A percentile compares a stretch with the other conserved stretches of the same genome.
Conservation (phyloP, 2,113 vertebrate genomes). For the Prunella fulvescens region DNA sequence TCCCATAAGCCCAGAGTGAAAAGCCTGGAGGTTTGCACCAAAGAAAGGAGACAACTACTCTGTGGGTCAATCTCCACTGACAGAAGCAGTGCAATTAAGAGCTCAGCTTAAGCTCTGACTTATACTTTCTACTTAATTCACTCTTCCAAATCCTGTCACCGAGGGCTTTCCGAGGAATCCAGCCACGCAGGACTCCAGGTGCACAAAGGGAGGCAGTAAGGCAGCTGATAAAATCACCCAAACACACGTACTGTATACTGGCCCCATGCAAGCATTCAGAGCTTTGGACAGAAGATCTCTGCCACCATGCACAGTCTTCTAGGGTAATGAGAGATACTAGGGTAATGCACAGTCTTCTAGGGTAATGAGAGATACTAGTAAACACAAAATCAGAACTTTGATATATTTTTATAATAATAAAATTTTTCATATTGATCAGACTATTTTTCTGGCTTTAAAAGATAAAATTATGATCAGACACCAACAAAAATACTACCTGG, state of each 20-base stretch:
- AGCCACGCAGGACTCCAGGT: neutral
- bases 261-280: neutral
- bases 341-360: neutral
- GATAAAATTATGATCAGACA: neutral
- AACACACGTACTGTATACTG: rapidly evolving
- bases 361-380: neutral
- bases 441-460: neutral
- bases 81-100: conserved; percentile 21
- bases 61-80: neutral
- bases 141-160: neutral
- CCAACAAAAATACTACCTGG: neutral
- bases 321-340: neutral
- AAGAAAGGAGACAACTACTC: neutral
- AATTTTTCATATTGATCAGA: neutral
- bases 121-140: conserved; percentile 46
- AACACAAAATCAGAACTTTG: neutral
- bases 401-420: neutral
- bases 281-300: neutral
- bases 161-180: neutral
- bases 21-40: neutral
- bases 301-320: rapidly evolving
- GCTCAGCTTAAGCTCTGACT: conserved; percentile 19
- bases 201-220: neutral
- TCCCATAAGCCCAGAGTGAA: neutral
- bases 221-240: neutral